Conservation (phyloP, 2,797 vertebrate species). For the Meda fulgida region DNA sequence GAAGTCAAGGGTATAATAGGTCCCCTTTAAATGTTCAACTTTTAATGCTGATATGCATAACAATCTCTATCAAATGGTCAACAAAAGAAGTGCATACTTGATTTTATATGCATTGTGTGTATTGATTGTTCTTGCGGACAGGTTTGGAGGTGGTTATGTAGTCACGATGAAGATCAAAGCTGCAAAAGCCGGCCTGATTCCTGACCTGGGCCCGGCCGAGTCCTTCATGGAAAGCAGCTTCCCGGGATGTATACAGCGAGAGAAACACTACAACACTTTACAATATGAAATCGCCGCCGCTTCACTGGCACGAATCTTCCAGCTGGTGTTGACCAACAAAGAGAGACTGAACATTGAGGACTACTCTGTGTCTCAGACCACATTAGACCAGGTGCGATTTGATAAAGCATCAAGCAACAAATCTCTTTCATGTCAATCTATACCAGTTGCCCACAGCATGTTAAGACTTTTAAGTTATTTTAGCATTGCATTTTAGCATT, state of each 20-base stretch:
- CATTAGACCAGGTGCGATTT: constrained; percentile 88
- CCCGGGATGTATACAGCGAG: constrained; percentile 87
- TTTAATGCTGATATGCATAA: background rate
- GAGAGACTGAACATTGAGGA: constrained; percentile 92
- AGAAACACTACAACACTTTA: constrained; percentile 93
- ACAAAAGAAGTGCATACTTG: background rate
- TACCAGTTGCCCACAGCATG: background rate
- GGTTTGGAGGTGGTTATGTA: constrained; percentile 95
- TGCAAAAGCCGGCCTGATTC: constrained; percentile 77
- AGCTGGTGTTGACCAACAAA: constrained; percentile 91
- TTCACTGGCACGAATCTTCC: constrained; percentile 93
- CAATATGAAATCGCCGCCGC: constrained; percentile 91
- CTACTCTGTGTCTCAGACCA: constrained; percentile 95
- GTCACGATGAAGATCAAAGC: constrained; percentile 94
- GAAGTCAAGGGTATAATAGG: background rate
- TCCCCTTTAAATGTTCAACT: background rate
- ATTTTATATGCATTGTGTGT: background rate
- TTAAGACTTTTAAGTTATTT: background rate
- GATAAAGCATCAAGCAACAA: background rate
- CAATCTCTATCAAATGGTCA: background rate
- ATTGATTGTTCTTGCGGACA: constrained; percentile 59
- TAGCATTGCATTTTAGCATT: background rate
- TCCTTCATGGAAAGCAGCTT: constrained; percentile 89
- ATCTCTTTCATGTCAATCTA: background rate
- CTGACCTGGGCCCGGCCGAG: constrained; percentile 86